Evolutionary conservation across 2,888 invertebrate genomes (phyloP).

Genomic region (Drosophila infuscata): DNA sequence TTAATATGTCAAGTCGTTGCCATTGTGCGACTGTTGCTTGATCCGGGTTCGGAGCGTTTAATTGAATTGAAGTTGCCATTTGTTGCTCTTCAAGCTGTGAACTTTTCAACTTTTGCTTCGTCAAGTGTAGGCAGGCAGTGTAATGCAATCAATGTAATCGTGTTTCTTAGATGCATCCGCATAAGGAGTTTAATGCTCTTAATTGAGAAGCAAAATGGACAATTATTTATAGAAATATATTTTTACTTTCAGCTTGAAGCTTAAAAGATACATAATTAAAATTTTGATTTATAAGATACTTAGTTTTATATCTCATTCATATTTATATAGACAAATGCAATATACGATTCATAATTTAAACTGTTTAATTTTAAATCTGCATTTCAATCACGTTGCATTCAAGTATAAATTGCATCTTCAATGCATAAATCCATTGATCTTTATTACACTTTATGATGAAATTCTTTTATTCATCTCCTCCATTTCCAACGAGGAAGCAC

Average conservation of each 20-base stretch:
- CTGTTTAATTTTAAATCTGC: background rate
- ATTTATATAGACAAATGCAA: background rate
- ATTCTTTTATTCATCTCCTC: slow-evolving; percentile 36
- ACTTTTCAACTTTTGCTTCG: slow-evolving; percentile 71
- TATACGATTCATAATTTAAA: background rate
- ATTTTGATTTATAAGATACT: background rate
- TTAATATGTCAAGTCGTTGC: slow-evolving; percentile 64
- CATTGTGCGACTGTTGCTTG: slow-evolving; percentile 42
- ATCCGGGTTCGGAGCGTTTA: slow-evolving; percentile 43
- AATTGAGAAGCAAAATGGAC: background rate
- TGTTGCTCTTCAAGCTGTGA: slow-evolving; percentile 56
- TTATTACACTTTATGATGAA: slow-evolving; percentile 62
- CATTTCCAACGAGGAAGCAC: slow-evolving; percentile 1
- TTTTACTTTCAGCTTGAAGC: background rate
- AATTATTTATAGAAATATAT: background rate
- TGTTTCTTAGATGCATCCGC: slow-evolving; percentile 10
- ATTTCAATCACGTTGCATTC: slow-evolving; percentile 1
- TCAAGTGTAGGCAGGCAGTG: slow-evolving; percentile 21
- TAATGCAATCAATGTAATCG: slow-evolving; percentile 36
- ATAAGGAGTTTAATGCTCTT: background rate
- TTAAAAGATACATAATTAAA: background rate
- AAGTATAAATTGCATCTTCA: background rate
- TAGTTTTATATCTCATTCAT: background rate
- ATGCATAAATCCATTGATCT: slow-evolving; percentile 1
- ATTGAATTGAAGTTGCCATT: slow-evolving; percentile 72